Conservation (phyloP, 2,888 invertebrate genomes). For the Clitarchus hookeri region DNA sequence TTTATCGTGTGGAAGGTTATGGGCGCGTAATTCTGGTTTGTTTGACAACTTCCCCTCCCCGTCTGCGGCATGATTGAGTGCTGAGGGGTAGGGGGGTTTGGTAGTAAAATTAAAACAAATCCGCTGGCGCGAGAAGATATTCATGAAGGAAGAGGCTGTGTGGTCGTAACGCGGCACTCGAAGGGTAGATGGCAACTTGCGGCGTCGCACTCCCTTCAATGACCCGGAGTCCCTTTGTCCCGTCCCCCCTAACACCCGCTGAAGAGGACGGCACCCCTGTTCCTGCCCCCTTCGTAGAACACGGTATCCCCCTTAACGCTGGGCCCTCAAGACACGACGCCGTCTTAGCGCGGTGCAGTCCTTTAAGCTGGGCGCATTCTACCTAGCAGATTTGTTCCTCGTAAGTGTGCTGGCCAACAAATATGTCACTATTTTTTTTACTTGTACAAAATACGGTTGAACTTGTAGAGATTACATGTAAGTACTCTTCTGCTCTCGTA, state of each 20-base stretch:
- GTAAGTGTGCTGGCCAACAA: no score
- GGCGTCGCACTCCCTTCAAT: neutral
- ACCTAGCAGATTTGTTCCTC: no score
- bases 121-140: neutral
- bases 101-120: neutral
- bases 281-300: no score
- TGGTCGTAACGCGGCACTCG: neutral
- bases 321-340: no score
- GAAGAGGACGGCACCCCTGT: neutral
- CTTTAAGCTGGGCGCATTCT: no score
- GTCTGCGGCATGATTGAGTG: neutral
- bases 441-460: no score
- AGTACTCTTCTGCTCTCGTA: no score
- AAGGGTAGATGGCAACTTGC: neutral
- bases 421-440: no score
- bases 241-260: neutral
- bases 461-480: no score
- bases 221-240: neutral
- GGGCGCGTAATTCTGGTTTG: conserved; percentile 19
- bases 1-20: conserved; percentile 10
- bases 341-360: no score
- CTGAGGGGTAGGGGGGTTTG: neutral
- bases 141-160: neutral
- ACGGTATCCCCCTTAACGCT: no score
- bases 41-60: conserved; percentile 6